Evolutionary conservation across 1,140 invertebrate genomes (phyloP).

Genomic region (Plodia interpunctella): DNA sequence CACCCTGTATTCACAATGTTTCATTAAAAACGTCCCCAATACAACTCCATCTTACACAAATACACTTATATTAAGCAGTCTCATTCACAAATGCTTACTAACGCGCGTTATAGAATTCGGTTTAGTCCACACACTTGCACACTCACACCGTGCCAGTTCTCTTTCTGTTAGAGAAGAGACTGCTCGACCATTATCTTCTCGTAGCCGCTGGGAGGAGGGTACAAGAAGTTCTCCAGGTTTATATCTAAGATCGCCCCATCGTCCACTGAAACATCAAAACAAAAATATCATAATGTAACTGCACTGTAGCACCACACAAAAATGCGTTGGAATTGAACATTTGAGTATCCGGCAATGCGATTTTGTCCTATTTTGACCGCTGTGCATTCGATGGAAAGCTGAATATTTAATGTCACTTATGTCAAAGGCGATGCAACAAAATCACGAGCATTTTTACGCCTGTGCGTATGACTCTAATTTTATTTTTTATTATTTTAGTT

Average conservation of each 20-base stretch:
- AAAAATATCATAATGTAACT: conserved; percentile 12
- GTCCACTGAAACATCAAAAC: conserved; percentile 86
- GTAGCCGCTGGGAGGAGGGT: conserved; percentile 91
- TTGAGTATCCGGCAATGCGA: too few relatives aligned
- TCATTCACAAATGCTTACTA: conserved; percentile 26
- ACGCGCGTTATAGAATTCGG: not conserved
- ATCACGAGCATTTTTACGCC: too few relatives aligned
- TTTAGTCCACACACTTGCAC: conserved; percentile 8
- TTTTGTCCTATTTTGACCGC: too few relatives aligned
- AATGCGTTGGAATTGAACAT: too few relatives aligned
- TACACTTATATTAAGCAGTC: conserved; percentile 20
- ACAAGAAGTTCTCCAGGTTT: conserved; percentile 92
- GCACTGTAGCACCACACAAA: too few relatives aligned
- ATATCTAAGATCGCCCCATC: conserved; percentile 98
- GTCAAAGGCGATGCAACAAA: too few relatives aligned
- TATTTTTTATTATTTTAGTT: too few relatives aligned
- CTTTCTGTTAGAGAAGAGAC: conserved; percentile 88
- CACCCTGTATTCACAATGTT: not conserved
- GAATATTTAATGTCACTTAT: too few relatives aligned
- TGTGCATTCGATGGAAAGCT: too few relatives aligned
- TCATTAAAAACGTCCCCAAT: not conserved
- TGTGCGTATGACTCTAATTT: too few relatives aligned
- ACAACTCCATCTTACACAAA: not conserved
- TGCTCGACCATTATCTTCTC: conserved; percentile 98
- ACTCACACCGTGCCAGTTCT: conserved; percentile 21